Base-by-base conservation (phyloP, 1,140 invertebrate species). In the Orius insidiosus region DNA sequence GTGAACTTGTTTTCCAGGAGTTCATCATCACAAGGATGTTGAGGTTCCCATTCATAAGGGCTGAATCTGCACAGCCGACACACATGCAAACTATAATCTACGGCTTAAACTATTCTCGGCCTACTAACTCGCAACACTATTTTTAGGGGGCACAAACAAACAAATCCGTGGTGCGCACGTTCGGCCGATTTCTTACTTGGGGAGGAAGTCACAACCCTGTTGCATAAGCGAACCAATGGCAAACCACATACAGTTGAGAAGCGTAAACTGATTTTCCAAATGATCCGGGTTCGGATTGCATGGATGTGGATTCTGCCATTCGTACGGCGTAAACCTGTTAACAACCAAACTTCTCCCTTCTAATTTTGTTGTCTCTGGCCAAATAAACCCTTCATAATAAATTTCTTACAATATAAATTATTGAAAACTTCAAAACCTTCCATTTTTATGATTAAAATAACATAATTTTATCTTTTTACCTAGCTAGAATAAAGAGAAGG, bases 171-270 rank as follows among this genome's bases (percentile, higher is more conserved):
- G 24, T 24, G 24, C 24, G 24, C 24, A 24, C 24, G 24, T 24
- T 24, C 15, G 38, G 16, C 38, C 14, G 35, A 36, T 15, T 36
- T 66, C 78, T 79, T 80, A 87, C 85, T 85, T 86, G 62, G 85
- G 85, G 59, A 86, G 66, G 65, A 89, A 83, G 64, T 89, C 84
- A 68, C 80, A 87, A 56, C 85, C 84, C 68, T 89, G 85, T 61
- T 87, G 85, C 83, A 93, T 88, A 51, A 93, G 70, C 10, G 86
- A 89, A 50, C 87, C 89, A 57, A 94, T 86, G 43, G 86, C 85
- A 68, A 94, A 94, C 89, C 89, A 95, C 65, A 94, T 74, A 64
- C 85, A 89, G 68, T 94, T 94, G 56, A 85, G 72, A 33, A 93
- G 67, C 38, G 83, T 89, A 64, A 94, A 92, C 62, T 88, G 83